Conservation (phyloP, 1,140 invertebrate genomes). For the Latrodectus geometricus region DNA sequence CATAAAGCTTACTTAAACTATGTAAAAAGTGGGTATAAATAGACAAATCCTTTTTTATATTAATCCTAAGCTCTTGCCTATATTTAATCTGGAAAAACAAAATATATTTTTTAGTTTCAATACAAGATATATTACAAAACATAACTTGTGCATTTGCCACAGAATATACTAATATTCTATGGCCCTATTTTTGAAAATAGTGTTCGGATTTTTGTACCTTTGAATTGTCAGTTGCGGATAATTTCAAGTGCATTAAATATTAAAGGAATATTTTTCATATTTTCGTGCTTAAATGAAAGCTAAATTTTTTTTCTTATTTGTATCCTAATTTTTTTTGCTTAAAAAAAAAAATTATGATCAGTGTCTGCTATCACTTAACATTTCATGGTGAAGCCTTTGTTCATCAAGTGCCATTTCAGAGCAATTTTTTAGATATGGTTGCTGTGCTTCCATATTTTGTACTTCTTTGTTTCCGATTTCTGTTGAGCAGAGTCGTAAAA, state of each 20-base stretch:
- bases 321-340: neutral
- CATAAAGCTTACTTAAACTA: too few relatives aligned
- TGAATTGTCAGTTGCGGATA: too few relatives aligned
- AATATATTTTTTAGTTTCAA: too few relatives aligned
- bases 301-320: neutral
- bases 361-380: neutral
- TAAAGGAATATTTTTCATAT: neutral
- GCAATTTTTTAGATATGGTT: slow-evolving; percentile 7
- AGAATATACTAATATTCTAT: too few relatives aligned
- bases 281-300: neutral
- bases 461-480: slow-evolving; percentile 9
- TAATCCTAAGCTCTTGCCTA: too few relatives aligned
- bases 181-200: too few relatives aligned
- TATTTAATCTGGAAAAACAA: too few relatives aligned
- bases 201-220: too few relatives aligned
- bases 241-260: neutral
- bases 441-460: slow-evolving; percentile 25
- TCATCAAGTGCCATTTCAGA: neutral
- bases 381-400: neutral
- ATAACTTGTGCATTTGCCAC: too few relatives aligned
- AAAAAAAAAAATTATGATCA: neutral
- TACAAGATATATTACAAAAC: too few relatives aligned
- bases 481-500: slow-evolving; percentile 10
- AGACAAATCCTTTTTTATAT: too few relatives aligned
- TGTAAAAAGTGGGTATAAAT: too few relatives aligned